phyloP scores from a whole-genome alignment of 1,140 invertebrate species.

The Dinoponera quadriceps region DNA sequence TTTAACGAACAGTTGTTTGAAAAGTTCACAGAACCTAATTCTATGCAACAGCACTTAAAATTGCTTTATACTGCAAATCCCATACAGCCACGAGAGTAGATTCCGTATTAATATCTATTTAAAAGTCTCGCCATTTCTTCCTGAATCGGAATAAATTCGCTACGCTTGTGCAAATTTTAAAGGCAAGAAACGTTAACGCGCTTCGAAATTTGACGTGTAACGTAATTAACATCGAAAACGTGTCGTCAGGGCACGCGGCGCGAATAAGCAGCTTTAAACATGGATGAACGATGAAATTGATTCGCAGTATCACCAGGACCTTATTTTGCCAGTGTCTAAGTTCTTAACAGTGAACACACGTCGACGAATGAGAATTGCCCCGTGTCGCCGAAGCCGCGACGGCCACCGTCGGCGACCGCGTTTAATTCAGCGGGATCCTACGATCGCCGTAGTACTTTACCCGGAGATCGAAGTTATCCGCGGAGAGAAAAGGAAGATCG shows the following conservation, averaged over 20 bases:
- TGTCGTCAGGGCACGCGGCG: no score
- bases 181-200: slow-evolving; percentile 28
- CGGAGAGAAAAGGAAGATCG: neutral
- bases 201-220: neutral
- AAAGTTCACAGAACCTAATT: no score
- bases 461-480: slow-evolving; percentile 52
- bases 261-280: no score
- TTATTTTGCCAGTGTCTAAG: no score
- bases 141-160: slow-evolving; percentile 16
- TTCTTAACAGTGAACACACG: no score
- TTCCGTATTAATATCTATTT: slow-evolving; percentile 44
- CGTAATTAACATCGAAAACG: no score
- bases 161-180: slow-evolving; percentile 17
- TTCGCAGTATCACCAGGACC: no score
- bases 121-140: slow-evolving; percentile 35
- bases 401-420: slow-evolving; percentile 49
- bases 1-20: no score
- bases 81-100: no score
- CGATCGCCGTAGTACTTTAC: slow-evolving; percentile 57
- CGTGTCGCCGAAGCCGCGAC: slow-evolving; percentile 12
- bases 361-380: neutral
- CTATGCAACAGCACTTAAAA: no score
- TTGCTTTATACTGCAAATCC: no score
- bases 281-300: no score
- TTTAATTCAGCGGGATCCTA: slow-evolving; percentile 66